These are phyloP conservation scores for Hanleya hanleyi DNA, from an alignment of 2,888 invertebrate genomes.

Conservation along the genomic window DNA sequence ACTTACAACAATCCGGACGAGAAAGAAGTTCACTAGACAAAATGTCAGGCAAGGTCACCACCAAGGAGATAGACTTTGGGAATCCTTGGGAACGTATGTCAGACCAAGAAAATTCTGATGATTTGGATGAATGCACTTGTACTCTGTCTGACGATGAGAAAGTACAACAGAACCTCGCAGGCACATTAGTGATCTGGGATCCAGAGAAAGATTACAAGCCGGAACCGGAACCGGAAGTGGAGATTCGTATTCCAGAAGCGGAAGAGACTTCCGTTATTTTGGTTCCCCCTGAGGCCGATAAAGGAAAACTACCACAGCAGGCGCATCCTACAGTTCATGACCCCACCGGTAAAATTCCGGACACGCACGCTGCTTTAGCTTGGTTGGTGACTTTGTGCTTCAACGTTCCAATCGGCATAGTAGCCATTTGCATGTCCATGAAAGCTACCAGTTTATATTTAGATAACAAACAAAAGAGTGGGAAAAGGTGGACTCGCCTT, in stretches of 20 bases:
- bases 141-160: background rate
- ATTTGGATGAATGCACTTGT: background rate
- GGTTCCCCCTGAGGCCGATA: background rate
- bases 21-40: too few relatives aligned
- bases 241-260: too few relatives aligned
- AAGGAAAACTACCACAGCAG: background rate
- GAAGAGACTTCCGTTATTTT: too few relatives aligned
- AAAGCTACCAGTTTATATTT: constrained; percentile 46
- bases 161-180: background rate
- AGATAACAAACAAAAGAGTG: constrained; percentile 39
- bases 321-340: background rate
- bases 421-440: constrained; percentile 48
- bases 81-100: background rate
- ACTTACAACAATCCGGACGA: too few relatives aligned
- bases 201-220: background rate
- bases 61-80: background rate
- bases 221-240: background rate
- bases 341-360: constrained; percentile 26
- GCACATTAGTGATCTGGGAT: background rate
- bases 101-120: background rate
- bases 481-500: constrained; percentile 39
- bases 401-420: constrained; percentile 44
- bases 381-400: constrained; percentile 51
- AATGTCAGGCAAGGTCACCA: too few relatives aligned
- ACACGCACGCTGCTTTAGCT: constrained; percentile 48